phyloP scores from a whole-genome alignment of 2,113 vertebrate species.

The Marmota monax region DNA sequence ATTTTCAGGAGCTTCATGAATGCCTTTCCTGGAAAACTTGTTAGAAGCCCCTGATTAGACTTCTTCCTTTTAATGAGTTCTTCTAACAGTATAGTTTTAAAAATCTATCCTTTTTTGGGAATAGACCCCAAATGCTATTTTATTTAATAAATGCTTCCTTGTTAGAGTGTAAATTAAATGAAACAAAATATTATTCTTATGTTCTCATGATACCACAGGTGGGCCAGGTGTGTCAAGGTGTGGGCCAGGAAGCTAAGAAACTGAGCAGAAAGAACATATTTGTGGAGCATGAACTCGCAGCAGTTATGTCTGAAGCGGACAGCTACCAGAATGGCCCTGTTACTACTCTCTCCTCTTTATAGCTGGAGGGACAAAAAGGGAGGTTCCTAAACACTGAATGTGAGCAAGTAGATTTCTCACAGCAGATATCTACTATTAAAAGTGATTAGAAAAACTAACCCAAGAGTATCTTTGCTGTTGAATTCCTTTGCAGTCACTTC shows the following conservation, averaged over 20 bases:
- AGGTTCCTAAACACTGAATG: not conserved
- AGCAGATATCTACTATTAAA: not conserved
- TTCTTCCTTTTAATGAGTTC: not conserved
- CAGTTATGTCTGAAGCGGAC: not conserved
- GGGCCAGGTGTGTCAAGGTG: not conserved
- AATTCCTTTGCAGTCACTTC: not conserved
- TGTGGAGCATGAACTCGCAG: not conserved
- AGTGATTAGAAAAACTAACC: not conserved
- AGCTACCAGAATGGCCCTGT: not conserved
- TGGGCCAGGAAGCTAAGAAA: not conserved
- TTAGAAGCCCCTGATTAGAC: not conserved
- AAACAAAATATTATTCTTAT: not conserved
- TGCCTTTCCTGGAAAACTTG: not conserved
- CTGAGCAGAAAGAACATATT: not conserved
- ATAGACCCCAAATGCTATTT: not conserved
- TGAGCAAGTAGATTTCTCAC: not conserved
- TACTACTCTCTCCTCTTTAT: not conserved
- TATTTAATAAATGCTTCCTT: constrained; percentile 11
- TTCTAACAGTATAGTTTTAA: not conserved
- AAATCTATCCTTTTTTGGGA: not conserved
- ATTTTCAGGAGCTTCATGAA: not conserved
- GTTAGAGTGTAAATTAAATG: constrained; percentile 19
- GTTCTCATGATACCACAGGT: not conserved
- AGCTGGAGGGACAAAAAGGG: not conserved
- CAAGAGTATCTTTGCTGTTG: not conserved